Conservation (phyloP, 1,140 invertebrate genomes). For the Orchestia grillus region DNA sequence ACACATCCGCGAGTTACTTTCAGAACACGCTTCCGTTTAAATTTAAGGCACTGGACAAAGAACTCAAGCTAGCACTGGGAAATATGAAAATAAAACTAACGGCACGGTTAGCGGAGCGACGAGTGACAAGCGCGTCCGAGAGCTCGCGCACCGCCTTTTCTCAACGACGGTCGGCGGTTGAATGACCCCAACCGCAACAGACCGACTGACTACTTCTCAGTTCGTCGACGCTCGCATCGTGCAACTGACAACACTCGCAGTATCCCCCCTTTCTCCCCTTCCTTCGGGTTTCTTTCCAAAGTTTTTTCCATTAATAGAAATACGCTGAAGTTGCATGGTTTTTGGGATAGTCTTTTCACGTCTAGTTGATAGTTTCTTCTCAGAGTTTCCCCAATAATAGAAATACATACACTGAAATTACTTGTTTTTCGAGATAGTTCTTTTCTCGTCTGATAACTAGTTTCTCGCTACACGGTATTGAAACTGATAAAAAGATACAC, state of each 20-base stretch:
- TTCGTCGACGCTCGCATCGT: not conserved
- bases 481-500: no score
- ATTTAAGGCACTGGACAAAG: not conserved
- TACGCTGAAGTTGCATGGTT: not conserved
- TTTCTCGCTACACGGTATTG: no score
- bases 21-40: not conserved
- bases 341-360: not conserved
- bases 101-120: not conserved
- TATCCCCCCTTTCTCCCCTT: not conserved
- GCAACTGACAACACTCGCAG: not conserved
- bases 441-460: no score
- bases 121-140: not conserved
- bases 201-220: not conserved
- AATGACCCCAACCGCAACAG: slow-evolving; percentile 5
- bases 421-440: no score
- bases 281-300: not conserved
- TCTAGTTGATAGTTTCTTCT: no score
- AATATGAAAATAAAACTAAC: slow-evolving; percentile 1
- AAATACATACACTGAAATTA: no score
- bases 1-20: not conserved
- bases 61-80: not conserved
- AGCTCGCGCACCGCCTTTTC: not conserved
- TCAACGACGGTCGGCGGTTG: not conserved
- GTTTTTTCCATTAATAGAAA: not conserved
- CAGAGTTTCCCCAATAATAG: no score